Conservation (phyloP, 1,140 invertebrate species). For the Homalodisca vitripennis region DNA sequence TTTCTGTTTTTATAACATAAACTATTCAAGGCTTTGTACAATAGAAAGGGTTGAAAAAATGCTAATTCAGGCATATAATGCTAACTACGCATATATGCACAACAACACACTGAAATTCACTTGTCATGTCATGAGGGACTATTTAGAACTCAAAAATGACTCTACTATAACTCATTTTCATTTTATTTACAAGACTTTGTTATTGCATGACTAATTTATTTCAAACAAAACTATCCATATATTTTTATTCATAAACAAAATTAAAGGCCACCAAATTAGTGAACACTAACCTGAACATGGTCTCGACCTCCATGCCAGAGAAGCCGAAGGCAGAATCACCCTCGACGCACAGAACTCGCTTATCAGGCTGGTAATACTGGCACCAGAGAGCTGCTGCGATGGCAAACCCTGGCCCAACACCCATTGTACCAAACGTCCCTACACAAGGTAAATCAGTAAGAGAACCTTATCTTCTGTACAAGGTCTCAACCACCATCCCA, state of each 20-base stretch:
- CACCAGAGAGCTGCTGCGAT: constrained; percentile 90
- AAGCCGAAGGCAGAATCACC: constrained; percentile 96
- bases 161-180: too few species aligned
- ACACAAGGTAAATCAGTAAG: constrained; percentile 43
- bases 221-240: neutral
- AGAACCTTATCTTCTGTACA: too few species aligned
- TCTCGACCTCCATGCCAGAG: constrained; percentile 97
- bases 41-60: too few species aligned
- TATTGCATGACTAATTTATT: neutral
- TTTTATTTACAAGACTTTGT: neutral
- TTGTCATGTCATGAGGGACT: too few species aligned
- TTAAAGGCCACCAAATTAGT: too few species aligned
- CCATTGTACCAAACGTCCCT: constrained; percentile 95
- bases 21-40: too few species aligned
- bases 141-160: too few species aligned
- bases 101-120: too few species aligned
- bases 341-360: constrained; percentile 69
- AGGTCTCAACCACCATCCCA: too few species aligned
- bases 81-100: too few species aligned
- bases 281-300: constrained; percentile 76
- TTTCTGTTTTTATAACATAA: too few species aligned
- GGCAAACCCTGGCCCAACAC: constrained; percentile 91
- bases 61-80: too few species aligned
- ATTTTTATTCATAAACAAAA: neutral
- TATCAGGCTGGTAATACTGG: constrained; percentile 72